These are phyloP conservation scores for Sapajus apella DNA, from an alignment of 2,113 vertebrate genomes.

Conservation along the genomic window DNA sequence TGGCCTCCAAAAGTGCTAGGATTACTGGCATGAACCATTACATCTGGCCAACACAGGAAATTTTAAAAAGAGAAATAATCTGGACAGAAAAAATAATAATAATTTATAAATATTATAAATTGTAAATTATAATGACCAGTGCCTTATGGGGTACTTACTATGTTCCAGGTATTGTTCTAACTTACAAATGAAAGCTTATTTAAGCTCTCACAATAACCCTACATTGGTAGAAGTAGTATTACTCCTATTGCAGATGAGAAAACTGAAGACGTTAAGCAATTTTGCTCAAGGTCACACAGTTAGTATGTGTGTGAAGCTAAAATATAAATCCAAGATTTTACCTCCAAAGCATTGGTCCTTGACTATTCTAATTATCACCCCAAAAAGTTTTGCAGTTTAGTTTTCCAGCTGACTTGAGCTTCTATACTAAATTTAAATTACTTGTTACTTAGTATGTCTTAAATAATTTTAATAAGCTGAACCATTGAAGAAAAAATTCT, in stretches of 20 bases:
- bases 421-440: conserved; percentile 18
- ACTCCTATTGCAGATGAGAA: not conserved
- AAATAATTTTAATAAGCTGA: conserved; percentile 16
- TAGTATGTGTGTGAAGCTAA: not conserved
- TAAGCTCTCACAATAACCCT: not conserved
- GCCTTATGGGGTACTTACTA: not conserved
- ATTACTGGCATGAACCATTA: no score
- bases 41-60: no score
- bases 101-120: not conserved
- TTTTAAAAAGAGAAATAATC: not conserved
- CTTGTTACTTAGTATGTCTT: not conserved
- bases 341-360: not conserved
- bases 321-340: not conserved
- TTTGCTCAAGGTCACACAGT: not conserved
- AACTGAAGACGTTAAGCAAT: not conserved
- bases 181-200: not conserved
- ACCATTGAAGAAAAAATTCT: not conserved
- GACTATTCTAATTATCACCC: not conserved
- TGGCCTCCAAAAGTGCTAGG: no score
- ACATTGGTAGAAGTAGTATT: not conserved
- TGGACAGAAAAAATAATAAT: not conserved
- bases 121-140: not conserved
- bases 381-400: not conserved
- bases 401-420: not conserved
- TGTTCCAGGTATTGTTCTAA: not conserved